Conservation (phyloP, 2,797 vertebrate species). For the Acanthornis magna region DNA sequence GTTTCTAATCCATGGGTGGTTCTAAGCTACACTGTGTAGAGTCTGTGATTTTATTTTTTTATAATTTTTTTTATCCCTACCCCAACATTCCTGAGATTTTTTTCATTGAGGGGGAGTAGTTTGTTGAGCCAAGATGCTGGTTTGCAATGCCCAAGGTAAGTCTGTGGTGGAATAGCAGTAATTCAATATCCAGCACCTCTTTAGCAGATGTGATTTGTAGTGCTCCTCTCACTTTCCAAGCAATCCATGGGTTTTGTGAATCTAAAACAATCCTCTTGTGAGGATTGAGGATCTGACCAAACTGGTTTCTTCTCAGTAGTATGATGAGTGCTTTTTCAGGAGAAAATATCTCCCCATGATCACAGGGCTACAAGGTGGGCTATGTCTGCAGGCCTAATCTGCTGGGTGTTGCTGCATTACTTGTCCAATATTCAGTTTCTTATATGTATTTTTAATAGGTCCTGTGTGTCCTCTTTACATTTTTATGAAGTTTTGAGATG, state of each 20-base stretch:
- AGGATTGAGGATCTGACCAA: not conserved
- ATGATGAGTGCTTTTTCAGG: not conserved
- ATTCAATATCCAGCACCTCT: not conserved
- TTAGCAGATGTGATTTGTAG: not conserved
- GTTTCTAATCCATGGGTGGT: not conserved
- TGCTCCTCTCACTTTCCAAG: not conserved
- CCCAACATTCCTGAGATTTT: not conserved
- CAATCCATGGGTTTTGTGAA: not conserved
- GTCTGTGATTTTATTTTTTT: not conserved
- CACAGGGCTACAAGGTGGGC: not conserved
- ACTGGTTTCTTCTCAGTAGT: not conserved
- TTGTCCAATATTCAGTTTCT: not conserved
- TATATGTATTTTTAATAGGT: not conserved
- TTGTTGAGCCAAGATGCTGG: not conserved
- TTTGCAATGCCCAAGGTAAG: not conserved
- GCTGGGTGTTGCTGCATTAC: not conserved
- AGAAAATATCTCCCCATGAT: not conserved
- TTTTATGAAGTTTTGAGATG: not conserved
- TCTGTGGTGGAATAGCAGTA: not conserved
- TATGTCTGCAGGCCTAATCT: not conserved
- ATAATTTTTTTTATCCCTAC: fast-evolving
- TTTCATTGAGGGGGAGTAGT: not conserved
- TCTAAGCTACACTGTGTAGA: not conserved
- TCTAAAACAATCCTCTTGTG: not conserved
- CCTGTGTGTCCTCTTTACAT: fast-evolving